Evolutionary conservation across 2,113 vertebrate species (phyloP).

Genomic region (Telmatochromis bifrenatus): DNA sequence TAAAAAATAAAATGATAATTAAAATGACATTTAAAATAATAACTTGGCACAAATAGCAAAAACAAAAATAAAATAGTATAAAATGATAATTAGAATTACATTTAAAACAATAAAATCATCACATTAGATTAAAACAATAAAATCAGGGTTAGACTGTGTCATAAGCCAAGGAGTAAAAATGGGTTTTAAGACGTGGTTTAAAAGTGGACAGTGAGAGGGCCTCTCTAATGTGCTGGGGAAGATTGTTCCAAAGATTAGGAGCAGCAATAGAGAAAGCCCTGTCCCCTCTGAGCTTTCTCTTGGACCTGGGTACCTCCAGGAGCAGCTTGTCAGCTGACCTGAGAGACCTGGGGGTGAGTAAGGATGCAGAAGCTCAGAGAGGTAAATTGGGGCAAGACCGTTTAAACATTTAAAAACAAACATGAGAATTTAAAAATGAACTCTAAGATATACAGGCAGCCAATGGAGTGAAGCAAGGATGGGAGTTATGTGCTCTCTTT

Average conservation of each 20-base stretch:
- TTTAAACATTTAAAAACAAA: background rate
- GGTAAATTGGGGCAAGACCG: rapidly evolving
- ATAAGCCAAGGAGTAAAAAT: background rate
- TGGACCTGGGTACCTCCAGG: background rate
- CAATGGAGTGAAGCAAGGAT: rapidly evolving
- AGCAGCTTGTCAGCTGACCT: background rate
- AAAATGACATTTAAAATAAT: background rate
- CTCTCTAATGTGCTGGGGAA: background rate
- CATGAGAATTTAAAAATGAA: background rate
- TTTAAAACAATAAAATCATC: background rate
- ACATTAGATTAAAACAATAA: background rate
- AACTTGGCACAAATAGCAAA: background rate
- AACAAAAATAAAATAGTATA: background rate
- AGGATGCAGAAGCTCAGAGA: background rate
- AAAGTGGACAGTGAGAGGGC: background rate
- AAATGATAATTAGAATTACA: background rate
- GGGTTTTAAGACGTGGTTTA: background rate
- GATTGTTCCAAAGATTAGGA: no score
- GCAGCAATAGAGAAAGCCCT: background rate
- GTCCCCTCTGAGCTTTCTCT: background rate
- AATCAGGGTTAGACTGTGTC: background rate
- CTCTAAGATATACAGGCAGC: background rate
- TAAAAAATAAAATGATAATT: rapidly evolving
- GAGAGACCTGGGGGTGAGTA: background rate
- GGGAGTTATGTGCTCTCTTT: background rate